A percentile compares a stretch with the other conserved stretches of the same genome.
Evolutionary conservation across 2,888 invertebrate genomes (phyloP).

Genomic region (Nomada goodeniana): DNA sequence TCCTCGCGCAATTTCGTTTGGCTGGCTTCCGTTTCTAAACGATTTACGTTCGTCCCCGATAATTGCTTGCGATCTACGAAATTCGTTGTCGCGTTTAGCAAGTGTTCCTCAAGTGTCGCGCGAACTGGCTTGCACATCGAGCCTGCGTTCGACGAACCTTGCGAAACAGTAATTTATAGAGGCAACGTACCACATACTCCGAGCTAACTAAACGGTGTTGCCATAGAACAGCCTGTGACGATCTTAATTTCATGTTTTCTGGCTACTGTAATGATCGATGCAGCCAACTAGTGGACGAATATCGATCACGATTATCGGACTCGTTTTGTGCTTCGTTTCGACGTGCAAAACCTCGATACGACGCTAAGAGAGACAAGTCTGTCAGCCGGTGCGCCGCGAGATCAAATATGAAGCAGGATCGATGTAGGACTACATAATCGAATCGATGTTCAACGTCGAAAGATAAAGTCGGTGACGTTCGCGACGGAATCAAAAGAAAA

Average conservation of each 20-base stretch:
- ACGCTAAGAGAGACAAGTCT: too few species aligned
- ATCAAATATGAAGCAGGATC: too few species aligned
- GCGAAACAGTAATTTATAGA: slow-evolving; percentile 60
- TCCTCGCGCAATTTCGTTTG: too few species aligned
- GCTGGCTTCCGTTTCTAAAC: too few species aligned
- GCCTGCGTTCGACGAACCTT: slow-evolving; percentile 38
- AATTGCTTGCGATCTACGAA: slow-evolving; percentile 20
- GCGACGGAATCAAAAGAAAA: slow-evolving; percentile 6
- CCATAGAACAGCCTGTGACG: not conserved
- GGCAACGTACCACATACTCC: not conserved
- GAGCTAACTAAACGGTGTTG: not conserved
- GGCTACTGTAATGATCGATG: not conserved
- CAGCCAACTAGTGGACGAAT: not conserved
- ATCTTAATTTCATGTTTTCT: not conserved
- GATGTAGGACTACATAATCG: not conserved
- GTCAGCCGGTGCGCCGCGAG: too few species aligned
- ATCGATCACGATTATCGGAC: not conserved
- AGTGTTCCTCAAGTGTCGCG: slow-evolving; percentile 35
- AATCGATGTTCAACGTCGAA: not conserved
- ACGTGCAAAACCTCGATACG: too few species aligned
- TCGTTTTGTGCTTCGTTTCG: too few species aligned
- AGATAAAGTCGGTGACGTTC: not conserved
- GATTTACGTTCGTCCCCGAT: not conserved
- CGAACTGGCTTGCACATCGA: slow-evolving; percentile 38
- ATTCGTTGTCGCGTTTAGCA: slow-evolving; percentile 49